Conservation (phyloP, 2,113 vertebrate genomes). For the Lophochroa leadbeateri region DNA sequence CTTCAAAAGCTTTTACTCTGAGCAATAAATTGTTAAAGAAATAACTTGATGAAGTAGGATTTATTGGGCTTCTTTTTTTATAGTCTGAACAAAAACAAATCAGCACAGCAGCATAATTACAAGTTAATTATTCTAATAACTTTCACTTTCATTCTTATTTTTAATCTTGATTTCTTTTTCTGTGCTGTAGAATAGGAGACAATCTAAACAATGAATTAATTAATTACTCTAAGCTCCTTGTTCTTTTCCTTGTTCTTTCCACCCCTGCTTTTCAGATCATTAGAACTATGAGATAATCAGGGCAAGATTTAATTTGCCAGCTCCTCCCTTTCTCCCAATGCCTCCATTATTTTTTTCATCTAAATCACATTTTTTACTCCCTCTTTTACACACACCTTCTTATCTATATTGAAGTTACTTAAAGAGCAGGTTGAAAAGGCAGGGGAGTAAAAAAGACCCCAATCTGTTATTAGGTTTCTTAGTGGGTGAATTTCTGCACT, state of each 20-base stretch:
- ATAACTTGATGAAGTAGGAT: slow-evolving; percentile 7
- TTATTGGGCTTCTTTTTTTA: slow-evolving; percentile 32
- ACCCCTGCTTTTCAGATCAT: slow-evolving; percentile 16
- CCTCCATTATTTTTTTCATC: not conserved
- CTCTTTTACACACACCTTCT: not conserved
- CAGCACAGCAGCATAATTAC: slow-evolving; percentile 28
- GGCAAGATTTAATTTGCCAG: slow-evolving; percentile 23
- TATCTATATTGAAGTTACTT: not conserved
- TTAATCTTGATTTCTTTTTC: slow-evolving; percentile 61
- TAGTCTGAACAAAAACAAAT: slow-evolving; percentile 58
- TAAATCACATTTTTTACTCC: not conserved
- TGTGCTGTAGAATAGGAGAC: slow-evolving; percentile 57
- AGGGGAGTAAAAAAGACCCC: not conserved
- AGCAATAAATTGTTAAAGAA: slow-evolving; percentile 12
- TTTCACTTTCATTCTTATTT: slow-evolving; percentile 63
- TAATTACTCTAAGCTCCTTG: slow-evolving; percentile 67
- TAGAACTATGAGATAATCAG: slow-evolving; percentile 45
- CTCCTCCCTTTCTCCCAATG: not conserved
- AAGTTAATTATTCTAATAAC: slow-evolving; percentile 73
- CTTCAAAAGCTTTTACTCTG: slow-evolving; percentile 28
- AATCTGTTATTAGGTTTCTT: not conserved
- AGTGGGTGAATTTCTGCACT: not conserved
- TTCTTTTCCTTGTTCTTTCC: slow-evolving; percentile 46
- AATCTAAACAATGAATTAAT: slow-evolving; percentile 71
- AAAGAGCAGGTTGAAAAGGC: not conserved